These are phyloP conservation scores for Tyria jacobaeae DNA, from an alignment of 2,888 invertebrate species.

Conservation along the genomic window DNA sequence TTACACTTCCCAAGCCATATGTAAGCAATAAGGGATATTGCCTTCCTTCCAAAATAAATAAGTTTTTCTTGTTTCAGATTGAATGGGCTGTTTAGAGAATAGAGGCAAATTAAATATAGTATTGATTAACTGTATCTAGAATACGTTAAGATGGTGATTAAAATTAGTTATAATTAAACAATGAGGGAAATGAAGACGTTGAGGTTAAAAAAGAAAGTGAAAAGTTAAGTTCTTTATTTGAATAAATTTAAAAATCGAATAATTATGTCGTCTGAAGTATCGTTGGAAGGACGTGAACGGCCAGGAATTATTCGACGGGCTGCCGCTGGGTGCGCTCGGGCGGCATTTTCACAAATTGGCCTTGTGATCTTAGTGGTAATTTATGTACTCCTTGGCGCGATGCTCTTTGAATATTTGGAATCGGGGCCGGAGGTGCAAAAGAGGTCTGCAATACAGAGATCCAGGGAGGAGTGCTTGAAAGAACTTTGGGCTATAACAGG, in stretches of 20 bases:
- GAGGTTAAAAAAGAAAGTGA: slow-evolving; percentile 46
- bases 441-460: slow-evolving; percentile 87
- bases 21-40: too few species aligned
- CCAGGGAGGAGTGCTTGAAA: slow-evolving; percentile 89
- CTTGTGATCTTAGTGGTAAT: slow-evolving; percentile 90
- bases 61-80: slow-evolving; percentile 45
- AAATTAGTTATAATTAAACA: slow-evolving; percentile 17
- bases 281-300: slow-evolving; percentile 76
- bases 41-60: too few species aligned
- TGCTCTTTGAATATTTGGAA: slow-evolving; percentile 91
- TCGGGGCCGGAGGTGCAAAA: slow-evolving; percentile 89
- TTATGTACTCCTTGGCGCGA: slow-evolving; percentile 91
- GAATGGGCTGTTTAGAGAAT: slow-evolving; percentile 27
- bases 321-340: slow-evolving; percentile 79
- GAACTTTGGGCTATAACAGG: slow-evolving; percentile 94
- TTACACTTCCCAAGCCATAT: too few species aligned
- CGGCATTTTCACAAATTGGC: slow-evolving; percentile 90
- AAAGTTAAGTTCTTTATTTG: slow-evolving; percentile 37
- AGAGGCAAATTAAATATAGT: slow-evolving; percentile 15
- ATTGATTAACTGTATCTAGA: slow-evolving; percentile 12
- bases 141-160: slow-evolving; percentile 7
- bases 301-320: slow-evolving; percentile 70
- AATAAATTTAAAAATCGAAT: slow-evolving; percentile 39
- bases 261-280: slow-evolving; percentile 80
- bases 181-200: slow-evolving; percentile 35